These are phyloP conservation scores for Furnarius figulus DNA, from an alignment of 2,113 vertebrate genomes.

Conservation along the genomic window DNA sequence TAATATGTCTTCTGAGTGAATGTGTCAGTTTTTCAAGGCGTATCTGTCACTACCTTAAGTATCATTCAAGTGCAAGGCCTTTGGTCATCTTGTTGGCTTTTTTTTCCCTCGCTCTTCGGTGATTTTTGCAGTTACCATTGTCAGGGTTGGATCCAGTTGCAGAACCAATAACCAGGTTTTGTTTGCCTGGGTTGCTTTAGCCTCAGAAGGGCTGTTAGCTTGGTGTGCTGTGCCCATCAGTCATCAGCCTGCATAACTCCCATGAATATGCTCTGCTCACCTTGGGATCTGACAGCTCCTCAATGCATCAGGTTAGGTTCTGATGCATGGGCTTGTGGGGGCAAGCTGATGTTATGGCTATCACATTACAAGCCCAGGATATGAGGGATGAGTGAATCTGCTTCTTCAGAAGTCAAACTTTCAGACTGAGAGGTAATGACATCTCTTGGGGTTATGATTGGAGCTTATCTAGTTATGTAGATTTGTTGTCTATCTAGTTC, in stretches of 20 bases:
- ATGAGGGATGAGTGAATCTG: not conserved
- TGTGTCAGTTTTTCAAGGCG: not conserved
- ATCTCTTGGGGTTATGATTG: not conserved
- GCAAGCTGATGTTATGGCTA: not conserved
- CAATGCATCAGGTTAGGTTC: accelerated
- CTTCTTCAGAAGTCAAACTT: not conserved
- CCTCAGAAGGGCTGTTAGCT: not conserved
- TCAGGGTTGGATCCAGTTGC: not conserved
- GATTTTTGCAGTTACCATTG: not conserved
- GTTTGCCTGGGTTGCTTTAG: not conserved
- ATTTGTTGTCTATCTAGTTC: not conserved
- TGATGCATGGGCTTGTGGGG: not conserved
- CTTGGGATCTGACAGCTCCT: not conserved
- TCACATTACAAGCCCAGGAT: not conserved
- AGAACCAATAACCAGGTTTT: not conserved
- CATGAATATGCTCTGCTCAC: accelerated
- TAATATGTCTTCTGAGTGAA: not conserved
- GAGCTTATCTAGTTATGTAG: not conserved
- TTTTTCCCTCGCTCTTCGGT: not conserved
- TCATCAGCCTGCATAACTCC: accelerated
- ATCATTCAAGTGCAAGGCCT: not conserved
- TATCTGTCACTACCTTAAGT: not conserved
- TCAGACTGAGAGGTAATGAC: not conserved
- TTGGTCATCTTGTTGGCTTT: not conserved
- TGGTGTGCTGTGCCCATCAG: not conserved